Percentiles rank a stretch among this genome's conserved stretches.
Conservation (phyloP, 2,113 vertebrate species). For the Xenopus laevis region DNA sequence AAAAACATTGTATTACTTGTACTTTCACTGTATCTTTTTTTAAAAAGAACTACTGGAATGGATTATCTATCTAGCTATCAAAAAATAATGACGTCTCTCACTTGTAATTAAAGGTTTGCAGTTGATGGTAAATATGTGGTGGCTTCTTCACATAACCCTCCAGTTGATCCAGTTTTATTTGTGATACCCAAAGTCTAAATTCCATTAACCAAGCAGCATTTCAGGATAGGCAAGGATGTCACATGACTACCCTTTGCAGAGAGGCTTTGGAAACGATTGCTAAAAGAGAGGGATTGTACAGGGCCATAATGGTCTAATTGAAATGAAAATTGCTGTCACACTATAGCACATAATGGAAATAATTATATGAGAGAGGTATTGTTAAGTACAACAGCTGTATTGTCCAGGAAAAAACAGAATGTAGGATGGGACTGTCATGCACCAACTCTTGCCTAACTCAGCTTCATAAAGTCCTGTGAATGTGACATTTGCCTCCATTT, state of each 20-base stretch:
- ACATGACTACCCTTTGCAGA: neutral
- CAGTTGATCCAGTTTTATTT: too few species aligned
- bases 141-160: too few species aligned
- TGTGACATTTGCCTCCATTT: too few species aligned
- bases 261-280: slow-evolving; percentile 1
- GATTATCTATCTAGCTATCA: too few species aligned
- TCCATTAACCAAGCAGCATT: too few species aligned
- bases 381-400: slow-evolving; percentile 25
- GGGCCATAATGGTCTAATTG: slow-evolving; percentile 9
- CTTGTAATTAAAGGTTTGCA: too few species aligned
- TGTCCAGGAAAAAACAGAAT: slow-evolving; percentile 22
- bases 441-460: slow-evolving; percentile 7
- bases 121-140: too few species aligned
- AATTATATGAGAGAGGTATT: slow-evolving; percentile 16
- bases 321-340: slow-evolving; percentile 17
- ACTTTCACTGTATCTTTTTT: too few species aligned
- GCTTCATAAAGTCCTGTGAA: neutral
- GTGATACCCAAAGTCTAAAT: too few species aligned
- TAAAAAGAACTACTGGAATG: too few species aligned
- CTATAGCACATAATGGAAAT: slow-evolving; percentile 14
- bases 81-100: too few species aligned
- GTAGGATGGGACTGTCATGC: slow-evolving; percentile 34
- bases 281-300: slow-evolving; percentile 6
- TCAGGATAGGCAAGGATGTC: neutral
- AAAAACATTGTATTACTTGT: too few species aligned